Evolutionary conservation across 2,888 invertebrate genomes (phyloP), one percentile per base, ranked within the genome.

Genomic region (Thalpophila matura): DNA sequence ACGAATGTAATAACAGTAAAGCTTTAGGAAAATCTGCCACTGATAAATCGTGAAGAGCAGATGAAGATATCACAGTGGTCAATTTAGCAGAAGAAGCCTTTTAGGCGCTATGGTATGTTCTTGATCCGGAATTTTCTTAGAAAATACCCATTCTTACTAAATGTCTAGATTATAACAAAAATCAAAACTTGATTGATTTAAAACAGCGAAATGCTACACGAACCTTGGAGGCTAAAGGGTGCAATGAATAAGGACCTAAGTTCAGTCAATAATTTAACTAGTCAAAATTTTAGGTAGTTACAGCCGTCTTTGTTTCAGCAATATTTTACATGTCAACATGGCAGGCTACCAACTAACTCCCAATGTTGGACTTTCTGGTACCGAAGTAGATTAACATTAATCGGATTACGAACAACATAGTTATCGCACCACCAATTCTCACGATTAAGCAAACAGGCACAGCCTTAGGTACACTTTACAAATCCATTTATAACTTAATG

Each of bases 401-500:
- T 76, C 70, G 64, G 73, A 83, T 83, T 81, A 81, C 61, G 68
- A 66, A 79, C 67, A 74, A 67, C 67, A 72, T 71, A 72, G 67
- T 70, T 69, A 75, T 65, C 65, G 46, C 55, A 57, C 64, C 20
- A 55, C 59, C 59, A 75, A 80, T 75, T 79, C 80, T 74, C 80
- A 80, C 71, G 79, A 79, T 74, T 70, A 67, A 76, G 66, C 68
- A 72, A 72, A 74, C 61, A 40, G 50, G 60, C 67, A 57, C 66
- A 71, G 67, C 81, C 78, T 79, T 79, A 73, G 56, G 45, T 72
- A 70, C 62, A 68, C 56, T 74, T 68, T 67, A 67, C 77, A 81
- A 86, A 87, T 85, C 83, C 83, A 77, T 85, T 85, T 84, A 81
- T 80, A 85, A 80, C 79, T 68, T 84, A 86, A 85, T 80, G 74